phyloP scores from a whole-genome alignment of 2,797 vertebrate genomes.

The Galagoides demidoff region DNA sequence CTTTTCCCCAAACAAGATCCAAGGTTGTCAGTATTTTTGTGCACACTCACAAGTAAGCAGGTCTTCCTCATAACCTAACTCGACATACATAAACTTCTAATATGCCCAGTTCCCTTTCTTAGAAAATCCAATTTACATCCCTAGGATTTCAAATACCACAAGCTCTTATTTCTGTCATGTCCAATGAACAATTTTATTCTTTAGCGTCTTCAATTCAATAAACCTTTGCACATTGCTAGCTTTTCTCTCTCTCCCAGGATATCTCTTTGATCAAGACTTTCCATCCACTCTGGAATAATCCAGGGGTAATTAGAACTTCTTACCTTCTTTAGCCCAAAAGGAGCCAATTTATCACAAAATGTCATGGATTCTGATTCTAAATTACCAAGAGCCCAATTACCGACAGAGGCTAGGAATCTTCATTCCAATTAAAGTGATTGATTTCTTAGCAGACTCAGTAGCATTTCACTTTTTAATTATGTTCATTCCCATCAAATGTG shows the following conservation, averaged over 20 bases:
- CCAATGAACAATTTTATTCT: conserved; percentile 70
- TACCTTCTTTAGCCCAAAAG: conserved; percentile 82
- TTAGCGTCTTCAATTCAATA: conserved; percentile 70
- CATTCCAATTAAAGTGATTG: conserved; percentile 86
- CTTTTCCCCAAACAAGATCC: not conserved
- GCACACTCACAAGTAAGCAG: not conserved
- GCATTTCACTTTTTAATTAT: conserved; percentile 84
- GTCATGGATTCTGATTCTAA: conserved; percentile 83
- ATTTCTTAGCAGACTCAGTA: conserved; percentile 81
- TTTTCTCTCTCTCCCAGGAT: conserved; percentile 57
- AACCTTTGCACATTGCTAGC: conserved; percentile 64
- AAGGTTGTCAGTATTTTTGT: not conserved
- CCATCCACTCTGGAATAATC: conserved; percentile 79
- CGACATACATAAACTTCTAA: conserved; percentile 51
- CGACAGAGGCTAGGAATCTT: conserved; percentile 67
- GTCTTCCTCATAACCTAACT: not conserved
- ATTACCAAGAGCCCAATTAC: conserved; percentile 84
- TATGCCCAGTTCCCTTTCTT: conserved; percentile 47
- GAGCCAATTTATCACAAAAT: conserved; percentile 82
- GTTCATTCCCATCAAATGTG: conserved; percentile 76
- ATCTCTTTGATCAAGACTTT: conserved; percentile 79
- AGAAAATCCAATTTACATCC: conserved; percentile 63
- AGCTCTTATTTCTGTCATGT: conserved; percentile 73
- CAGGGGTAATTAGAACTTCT: conserved; percentile 81
- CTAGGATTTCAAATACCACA: conserved; percentile 67